Evolutionary conservation across 2,113 vertebrate genomes (phyloP), one percentile per base, ranked within the genome.

Genomic region (Cebus imitator): DNA sequence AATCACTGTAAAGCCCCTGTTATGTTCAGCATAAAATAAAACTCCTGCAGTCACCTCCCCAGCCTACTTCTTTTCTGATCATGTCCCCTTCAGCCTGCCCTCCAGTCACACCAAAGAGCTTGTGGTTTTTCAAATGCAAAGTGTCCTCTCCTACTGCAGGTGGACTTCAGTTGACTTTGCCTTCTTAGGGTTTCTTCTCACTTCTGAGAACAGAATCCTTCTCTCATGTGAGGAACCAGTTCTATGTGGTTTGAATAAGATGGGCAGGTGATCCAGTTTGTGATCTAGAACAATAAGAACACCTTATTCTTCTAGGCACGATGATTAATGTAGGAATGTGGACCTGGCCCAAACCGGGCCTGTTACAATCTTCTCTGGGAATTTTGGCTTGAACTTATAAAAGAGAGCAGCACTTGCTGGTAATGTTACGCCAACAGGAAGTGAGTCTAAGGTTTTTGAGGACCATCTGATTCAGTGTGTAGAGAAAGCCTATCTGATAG

Each of bases 151-250:
- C n/a, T 23, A 68, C 10, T 78, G 43, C 0, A 1, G 4, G 76
- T 48, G 5, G 50, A 72, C 18, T 40, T 45, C 18, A 40, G 0
- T 50, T 85, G 45, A 25, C 68, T 91, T 83, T 50, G 48, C 52
- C 70, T 87, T 64, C 86, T 75, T 68, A 14, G 50, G 64, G 11
- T 89, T 76, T 66, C 45, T 96, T 85, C 84, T 81, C 35, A 80
- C 11, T 68, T 89, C 20, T 75, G 48, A 61, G 55, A 79, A 37
- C 2, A n/a, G 83, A 90, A 70, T 50, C 17, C 16, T 70, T 55
- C 45, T 95, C 18, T 72, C 23, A 0, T n/a, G 16, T 30, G 30
- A 45, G 30, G 23, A 81, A 27, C 18, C 13, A 58, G 73, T 86
- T 90, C 70, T 37, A 0, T 61, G 32, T 17, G 83, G 52, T 95